Conservation (phyloP, 2,797 vertebrate genomes). For the Acanthopagrus latus region DNA sequence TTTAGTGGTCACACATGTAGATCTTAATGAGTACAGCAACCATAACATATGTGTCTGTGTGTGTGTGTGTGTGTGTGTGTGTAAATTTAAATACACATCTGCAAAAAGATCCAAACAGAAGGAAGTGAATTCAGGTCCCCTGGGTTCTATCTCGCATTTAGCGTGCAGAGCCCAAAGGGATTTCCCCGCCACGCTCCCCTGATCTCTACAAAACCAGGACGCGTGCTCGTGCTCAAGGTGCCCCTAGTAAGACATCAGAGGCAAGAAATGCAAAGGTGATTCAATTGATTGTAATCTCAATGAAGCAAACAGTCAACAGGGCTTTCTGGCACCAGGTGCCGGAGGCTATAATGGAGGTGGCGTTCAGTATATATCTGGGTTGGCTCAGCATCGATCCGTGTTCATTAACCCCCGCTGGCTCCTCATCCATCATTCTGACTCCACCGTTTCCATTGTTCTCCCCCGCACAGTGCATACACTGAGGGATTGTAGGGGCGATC, state of each 20-base stretch:
- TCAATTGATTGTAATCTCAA: constrained; percentile 63
- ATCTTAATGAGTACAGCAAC: too few species aligned
- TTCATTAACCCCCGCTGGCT: constrained; percentile 77
- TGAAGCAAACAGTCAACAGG: constrained; percentile 60
- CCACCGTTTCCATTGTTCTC: constrained; percentile 57
- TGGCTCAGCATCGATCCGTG: constrained; percentile 64
- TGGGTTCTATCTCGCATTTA: background rate
- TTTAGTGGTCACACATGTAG: too few species aligned
- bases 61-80: too few species aligned
- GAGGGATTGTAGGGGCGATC: constrained; percentile 27
- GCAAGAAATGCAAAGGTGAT: constrained; percentile 53
- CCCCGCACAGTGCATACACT: constrained; percentile 25
- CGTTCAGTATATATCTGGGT: constrained; percentile 46
- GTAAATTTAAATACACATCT: too few species aligned
- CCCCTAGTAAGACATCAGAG: constrained; percentile 46
- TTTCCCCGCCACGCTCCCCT: constrained; percentile 18
- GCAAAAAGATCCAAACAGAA: background rate
- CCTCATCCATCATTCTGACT: constrained; percentile 78
- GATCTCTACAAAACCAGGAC: constrained; percentile 25
- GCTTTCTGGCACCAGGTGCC: constrained; percentile 55
- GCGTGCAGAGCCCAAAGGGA: background rate
- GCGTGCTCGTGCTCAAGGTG: constrained; percentile 29
- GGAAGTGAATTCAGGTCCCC: background rate
- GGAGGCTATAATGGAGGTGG: constrained; percentile 60
- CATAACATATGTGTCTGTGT: too few species aligned